A percentile compares a stretch with the other conserved stretches of the same genome.
These are phyloP conservation scores for Himalopsyche kuldschensis DNA, from an alignment of 2,888 invertebrate genomes.

Conservation along the genomic window DNA sequence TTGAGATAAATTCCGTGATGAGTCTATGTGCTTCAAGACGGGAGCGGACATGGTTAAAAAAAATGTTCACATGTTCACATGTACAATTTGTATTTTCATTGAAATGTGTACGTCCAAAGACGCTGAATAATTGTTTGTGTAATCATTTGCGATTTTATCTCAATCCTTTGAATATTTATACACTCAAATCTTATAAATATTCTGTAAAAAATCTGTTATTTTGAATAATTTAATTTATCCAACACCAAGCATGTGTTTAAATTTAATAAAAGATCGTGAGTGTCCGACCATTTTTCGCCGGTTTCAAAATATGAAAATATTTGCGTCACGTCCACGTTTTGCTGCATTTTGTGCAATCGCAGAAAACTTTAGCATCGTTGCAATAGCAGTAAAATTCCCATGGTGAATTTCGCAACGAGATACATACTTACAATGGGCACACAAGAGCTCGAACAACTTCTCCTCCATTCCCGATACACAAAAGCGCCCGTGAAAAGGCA, in stretches of 20 bases:
- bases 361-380: conserved; percentile 3
- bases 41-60: too few species aligned
- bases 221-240: too few species aligned
- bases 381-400: background rate
- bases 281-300: background rate
- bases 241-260: background rate
- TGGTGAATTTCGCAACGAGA: background rate
- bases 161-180: too few species aligned
- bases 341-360: background rate
- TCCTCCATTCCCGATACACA: background rate
- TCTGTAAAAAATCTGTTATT: too few species aligned
- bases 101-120: too few species aligned
- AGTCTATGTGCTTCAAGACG: too few species aligned
- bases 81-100: too few species aligned
- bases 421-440: background rate
- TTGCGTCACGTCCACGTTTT: conserved; percentile 9
- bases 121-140: too few species aligned
- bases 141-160: too few species aligned
- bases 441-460: background rate
- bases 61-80: too few species aligned
- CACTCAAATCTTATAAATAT: too few species aligned
- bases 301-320: background rate
- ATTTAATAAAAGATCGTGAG: background rate
- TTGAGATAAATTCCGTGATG: too few species aligned
- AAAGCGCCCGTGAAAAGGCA: background rate